A percentile compares a stretch with the other conserved stretches of the same genome.
These are phyloP conservation scores for Macheiramphus alcinus DNA, from an alignment of 2,113 vertebrate genomes.

Conservation along the genomic window DNA sequence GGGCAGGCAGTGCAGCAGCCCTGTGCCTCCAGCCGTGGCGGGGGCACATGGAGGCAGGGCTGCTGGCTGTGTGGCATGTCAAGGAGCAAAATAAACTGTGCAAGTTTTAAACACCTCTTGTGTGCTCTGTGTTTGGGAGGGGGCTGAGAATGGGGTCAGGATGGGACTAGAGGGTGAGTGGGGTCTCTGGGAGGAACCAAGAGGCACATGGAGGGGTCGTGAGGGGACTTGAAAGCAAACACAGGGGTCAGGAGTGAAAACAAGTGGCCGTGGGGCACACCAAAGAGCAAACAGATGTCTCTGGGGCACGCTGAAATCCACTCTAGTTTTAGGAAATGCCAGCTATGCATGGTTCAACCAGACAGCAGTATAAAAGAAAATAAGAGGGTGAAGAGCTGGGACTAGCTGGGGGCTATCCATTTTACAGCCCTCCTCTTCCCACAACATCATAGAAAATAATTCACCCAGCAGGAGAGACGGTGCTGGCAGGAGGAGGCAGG, in stretches of 20 bases:
- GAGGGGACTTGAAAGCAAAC: background rate
- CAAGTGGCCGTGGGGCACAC: background rate
- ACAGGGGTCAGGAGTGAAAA: fast-evolving
- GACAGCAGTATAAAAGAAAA: background rate
- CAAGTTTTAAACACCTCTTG: background rate
- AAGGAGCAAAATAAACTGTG: background rate
- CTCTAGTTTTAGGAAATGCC: too few relatives aligned
- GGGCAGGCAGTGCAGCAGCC: background rate
- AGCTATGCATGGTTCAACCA: fast-evolving
- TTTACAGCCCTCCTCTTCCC: background rate
- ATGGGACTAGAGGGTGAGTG: fast-evolving
- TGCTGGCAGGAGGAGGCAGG: fast-evolving
- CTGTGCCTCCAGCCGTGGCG: fast-evolving
- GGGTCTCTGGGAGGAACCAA: too few relatives aligned
- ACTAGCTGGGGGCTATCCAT: fast-evolving
- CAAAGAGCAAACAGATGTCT: fast-evolving
- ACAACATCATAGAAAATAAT: too few relatives aligned
- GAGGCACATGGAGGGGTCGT: fast-evolving
- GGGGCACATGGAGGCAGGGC: fast-evolving
- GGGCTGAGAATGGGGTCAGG: too few relatives aligned
- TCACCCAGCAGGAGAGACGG: fast-evolving
- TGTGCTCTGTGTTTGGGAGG: background rate
- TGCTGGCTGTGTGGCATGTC: background rate
- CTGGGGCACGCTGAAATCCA: fast-evolving
- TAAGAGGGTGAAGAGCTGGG: background rate